phyloP scores from a whole-genome alignment of 2,113 vertebrate genomes.

The Amphiprion ocellaris region DNA sequence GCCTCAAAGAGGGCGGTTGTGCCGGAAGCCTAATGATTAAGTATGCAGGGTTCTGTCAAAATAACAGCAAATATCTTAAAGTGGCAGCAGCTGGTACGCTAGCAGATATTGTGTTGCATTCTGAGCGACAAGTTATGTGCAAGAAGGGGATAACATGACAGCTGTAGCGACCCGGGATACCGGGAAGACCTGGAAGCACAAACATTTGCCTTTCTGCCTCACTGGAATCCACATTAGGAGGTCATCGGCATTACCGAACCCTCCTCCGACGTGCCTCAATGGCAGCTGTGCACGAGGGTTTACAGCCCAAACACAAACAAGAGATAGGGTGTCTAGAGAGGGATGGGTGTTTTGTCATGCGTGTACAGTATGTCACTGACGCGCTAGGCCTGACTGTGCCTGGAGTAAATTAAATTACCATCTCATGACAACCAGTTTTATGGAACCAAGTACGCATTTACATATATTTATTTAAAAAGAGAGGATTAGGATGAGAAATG shows the following conservation, averaged over 20 bases:
- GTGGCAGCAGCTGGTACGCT: slow-evolving; percentile 41
- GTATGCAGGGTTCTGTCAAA: slow-evolving; percentile 56
- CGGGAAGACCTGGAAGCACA: slow-evolving; percentile 58
- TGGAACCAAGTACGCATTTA: slow-evolving; percentile 36
- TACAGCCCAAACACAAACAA: slow-evolving; percentile 70
- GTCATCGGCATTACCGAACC: slow-evolving; percentile 64
- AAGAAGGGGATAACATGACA: slow-evolving; percentile 69
- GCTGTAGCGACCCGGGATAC: slow-evolving; percentile 68
- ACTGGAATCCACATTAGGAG: slow-evolving; percentile 80
- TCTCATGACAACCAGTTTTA: slow-evolving; percentile 38
- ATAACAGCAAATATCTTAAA: slow-evolving; percentile 45
- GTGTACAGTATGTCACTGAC: slow-evolving; percentile 37
- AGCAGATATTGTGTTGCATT: slow-evolving; percentile 54
- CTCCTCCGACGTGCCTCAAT: slow-evolving; percentile 46
- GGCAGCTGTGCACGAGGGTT: slow-evolving; percentile 73
- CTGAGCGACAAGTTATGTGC: slow-evolving; percentile 36
- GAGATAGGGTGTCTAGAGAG: slow-evolving; percentile 50
- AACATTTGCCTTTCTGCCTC: slow-evolving; percentile 75
- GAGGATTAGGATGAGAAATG: slow-evolving; percentile 38
- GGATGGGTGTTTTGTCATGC: slow-evolving; percentile 38
- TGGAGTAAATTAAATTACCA: slow-evolving; percentile 37
- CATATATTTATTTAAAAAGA: slow-evolving; percentile 22
- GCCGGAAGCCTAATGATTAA: slow-evolving; percentile 48
- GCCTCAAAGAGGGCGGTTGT: slow-evolving; percentile 39
- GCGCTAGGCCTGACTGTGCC: slow-evolving; percentile 16